Percentiles rank a stretch among this genome's conserved stretches.
phyloP scores from a whole-genome alignment of 2,797 vertebrate genomes.

The Sebastolobus altivelis region DNA sequence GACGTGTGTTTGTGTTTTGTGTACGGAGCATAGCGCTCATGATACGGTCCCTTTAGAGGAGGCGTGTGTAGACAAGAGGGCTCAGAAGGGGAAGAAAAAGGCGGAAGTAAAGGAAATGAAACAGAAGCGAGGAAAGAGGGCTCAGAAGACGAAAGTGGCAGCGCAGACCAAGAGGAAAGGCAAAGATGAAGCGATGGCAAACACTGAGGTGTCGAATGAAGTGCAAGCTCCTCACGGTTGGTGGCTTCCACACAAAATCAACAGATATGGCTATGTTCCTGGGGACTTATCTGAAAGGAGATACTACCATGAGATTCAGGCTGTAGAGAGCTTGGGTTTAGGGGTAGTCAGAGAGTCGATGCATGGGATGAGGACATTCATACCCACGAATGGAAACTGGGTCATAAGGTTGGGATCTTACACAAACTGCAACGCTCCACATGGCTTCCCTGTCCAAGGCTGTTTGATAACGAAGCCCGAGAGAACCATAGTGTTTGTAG shows the following conservation, averaged over 20 bases:
- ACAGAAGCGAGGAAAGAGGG: conserved; percentile 25
- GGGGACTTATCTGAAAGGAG: conserved; percentile 33
- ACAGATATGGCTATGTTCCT: conserved; percentile 20
- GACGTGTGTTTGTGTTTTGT: conserved; percentile 47
- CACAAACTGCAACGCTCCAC: neutral
- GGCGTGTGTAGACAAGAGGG: conserved; percentile 25
- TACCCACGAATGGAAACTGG: conserved; percentile 34
- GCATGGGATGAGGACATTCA: neutral
- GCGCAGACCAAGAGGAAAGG: neutral
- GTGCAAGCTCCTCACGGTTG: neutral
- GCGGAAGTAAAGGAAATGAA: conserved; percentile 10
- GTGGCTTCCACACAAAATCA: neutral
- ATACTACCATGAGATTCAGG: conserved; percentile 41
- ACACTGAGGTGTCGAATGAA: neutral
- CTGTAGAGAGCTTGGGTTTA: conserved; percentile 32
- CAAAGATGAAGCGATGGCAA: neutral
- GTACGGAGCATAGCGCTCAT: conserved; percentile 50
- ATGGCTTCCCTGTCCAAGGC: neutral
- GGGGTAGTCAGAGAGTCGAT: conserved; percentile 32
- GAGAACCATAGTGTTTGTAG: conserved; percentile 52
- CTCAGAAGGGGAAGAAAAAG: conserved; percentile 19
- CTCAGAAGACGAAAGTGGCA: conserved; percentile 4
- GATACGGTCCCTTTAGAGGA: conserved; percentile 48
- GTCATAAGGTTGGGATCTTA: conserved; percentile 16
- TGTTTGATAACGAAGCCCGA: conserved; percentile 1